Percentiles rank a stretch among this genome's conserved stretches.
phyloP scores from a whole-genome alignment of 2,888 invertebrate genomes.

The Cryptosula pallasiana region DNA sequence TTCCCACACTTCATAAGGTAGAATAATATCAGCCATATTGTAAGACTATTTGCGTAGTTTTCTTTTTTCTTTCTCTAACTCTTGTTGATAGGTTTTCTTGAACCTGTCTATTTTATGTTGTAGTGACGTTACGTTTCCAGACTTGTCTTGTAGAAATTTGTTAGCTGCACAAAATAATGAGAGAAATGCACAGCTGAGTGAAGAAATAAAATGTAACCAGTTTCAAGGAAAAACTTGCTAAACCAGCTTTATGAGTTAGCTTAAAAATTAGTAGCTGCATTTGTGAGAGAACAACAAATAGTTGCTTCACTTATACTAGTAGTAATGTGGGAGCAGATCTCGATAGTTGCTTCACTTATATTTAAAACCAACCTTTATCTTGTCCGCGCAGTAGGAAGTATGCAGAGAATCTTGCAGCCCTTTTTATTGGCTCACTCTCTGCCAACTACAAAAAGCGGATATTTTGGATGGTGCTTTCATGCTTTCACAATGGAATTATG shows the following conservation, averaged over 20 bases:
- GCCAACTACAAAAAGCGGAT: slow-evolving; percentile 7
- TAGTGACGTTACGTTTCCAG: not conserved
- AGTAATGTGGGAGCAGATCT: too few relatives aligned
- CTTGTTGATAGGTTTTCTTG: not conserved
- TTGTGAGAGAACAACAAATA: too few relatives aligned
- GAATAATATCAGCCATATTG: not conserved
- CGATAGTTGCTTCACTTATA: too few relatives aligned
- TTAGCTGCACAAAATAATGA: not conserved
- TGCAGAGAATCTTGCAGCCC: slow-evolving; percentile 3
- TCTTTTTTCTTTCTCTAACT: slow-evolving; percentile 3
- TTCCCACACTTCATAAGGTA: slow-evolving; percentile 8
- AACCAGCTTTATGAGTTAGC: too few relatives aligned
- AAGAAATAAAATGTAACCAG: too few relatives aligned
- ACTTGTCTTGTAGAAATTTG: not conserved
- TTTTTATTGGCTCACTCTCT: not conserved
- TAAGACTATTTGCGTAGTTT: not conserved
- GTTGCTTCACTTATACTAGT: too few relatives aligned
- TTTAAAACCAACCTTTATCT: slow-evolving; percentile 4
- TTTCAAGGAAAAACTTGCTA: too few relatives aligned
- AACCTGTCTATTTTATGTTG: not conserved
- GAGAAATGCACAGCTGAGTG: too few relatives aligned
- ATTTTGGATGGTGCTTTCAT: too few relatives aligned
- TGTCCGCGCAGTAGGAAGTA: not conserved
- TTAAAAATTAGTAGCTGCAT: too few relatives aligned
- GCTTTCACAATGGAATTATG: too few relatives aligned